A percentile compares a stretch with the other conserved stretches of the same genome.
Conservation (phyloP, 2,797 vertebrate species). For the Hemibagrus guttatus region DNA sequence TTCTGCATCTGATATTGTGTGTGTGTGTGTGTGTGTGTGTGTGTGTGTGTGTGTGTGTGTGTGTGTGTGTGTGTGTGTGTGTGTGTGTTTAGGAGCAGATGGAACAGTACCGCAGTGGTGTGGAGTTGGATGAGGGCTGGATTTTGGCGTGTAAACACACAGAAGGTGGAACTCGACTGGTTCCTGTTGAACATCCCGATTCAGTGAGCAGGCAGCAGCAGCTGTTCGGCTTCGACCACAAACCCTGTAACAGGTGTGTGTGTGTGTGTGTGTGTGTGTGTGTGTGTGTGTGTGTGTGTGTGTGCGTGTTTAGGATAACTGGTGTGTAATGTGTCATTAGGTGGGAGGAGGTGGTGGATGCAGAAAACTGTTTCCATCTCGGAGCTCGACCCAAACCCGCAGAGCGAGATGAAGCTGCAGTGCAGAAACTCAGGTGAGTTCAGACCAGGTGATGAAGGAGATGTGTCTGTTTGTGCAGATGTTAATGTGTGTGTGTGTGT, state of each 20-base stretch:
- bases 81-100: constrained; percentile 84
- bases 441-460: not conserved
- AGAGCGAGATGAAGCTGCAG: constrained; percentile 79
- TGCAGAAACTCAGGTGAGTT: constrained; percentile 89
- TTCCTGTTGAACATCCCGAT: constrained; percentile 89
- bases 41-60: not conserved
- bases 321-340: constrained; percentile 58
- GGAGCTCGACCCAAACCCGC: constrained; percentile 84
- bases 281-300: not conserved
- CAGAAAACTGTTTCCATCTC: constrained; percentile 85
- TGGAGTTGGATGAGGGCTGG: constrained; percentile 91
- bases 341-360: constrained; percentile 95
- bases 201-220: constrained; percentile 87
- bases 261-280: not conserved
- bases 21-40: too few species aligned
- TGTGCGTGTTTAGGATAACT: not conserved
- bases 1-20: not conserved
- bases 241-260: constrained; percentile 79
- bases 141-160: constrained; percentile 91
- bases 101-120: constrained; percentile 83
- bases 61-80: constrained; percentile 2
- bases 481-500: not conserved
- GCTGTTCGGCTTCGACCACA: constrained; percentile 93
- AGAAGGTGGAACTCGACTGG: constrained; percentile 90
- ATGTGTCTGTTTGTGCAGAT: not conserved